Evolutionary conservation across 1,140 invertebrate genomes (phyloP).

Genomic region (Patella vulgata): DNA sequence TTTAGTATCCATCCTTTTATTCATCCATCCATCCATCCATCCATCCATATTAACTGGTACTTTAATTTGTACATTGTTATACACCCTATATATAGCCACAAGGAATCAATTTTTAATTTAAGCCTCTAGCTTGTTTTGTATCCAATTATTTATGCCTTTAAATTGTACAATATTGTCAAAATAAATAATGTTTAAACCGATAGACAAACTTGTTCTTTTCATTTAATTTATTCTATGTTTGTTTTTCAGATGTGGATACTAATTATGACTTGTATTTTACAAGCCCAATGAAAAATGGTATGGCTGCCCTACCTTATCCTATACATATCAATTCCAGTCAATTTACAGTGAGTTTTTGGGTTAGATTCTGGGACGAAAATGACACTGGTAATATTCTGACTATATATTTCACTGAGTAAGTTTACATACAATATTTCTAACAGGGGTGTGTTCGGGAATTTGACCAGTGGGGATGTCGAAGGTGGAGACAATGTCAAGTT

Average conservation of each 20-base stretch:
- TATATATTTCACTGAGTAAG: slow-evolving; percentile 73
- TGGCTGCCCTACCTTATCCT: slow-evolving; percentile 25
- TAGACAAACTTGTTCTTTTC: too few species aligned
- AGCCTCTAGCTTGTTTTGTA: too few species aligned
- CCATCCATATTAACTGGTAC: not conserved
- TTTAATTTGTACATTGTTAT: too few species aligned
- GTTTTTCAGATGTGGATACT: slow-evolving; percentile 16
- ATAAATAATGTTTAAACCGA: too few species aligned
- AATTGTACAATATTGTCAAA: too few species aligned
- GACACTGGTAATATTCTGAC: slow-evolving; percentile 94
- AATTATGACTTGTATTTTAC: slow-evolving; percentile 29
- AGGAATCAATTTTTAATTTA: too few species aligned
- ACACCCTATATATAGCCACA: too few species aligned
- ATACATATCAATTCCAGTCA: slow-evolving; percentile 48
- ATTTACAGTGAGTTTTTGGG: slow-evolving; percentile 93
- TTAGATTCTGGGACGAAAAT: slow-evolving; percentile 90
- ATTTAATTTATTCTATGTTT: too few species aligned
- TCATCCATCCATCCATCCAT: not conserved
- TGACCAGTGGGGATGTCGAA: too few species aligned
- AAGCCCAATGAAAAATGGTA: slow-evolving; percentile 14
- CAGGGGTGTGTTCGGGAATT: too few species aligned
- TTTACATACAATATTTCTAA: not conserved
- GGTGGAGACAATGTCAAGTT: too few species aligned
- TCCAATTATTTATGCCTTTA: too few species aligned
- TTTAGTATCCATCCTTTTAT: not conserved